Conservation (phyloP, 2,888 invertebrate genomes). For the Calameuta idolon region DNA sequence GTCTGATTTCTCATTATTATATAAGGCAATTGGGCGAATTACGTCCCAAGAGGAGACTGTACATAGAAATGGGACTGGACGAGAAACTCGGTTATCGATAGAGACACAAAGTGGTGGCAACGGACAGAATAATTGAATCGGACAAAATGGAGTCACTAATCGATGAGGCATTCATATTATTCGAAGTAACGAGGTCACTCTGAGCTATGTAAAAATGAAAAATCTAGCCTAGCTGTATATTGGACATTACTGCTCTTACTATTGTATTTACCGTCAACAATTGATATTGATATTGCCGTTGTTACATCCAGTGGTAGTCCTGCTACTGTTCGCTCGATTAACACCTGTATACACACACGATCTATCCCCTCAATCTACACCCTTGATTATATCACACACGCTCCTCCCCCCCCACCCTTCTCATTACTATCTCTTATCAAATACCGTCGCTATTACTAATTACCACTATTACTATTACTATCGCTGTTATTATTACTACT, state of each 20-base stretch:
- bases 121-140: neutral
- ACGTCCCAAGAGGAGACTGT: neutral
- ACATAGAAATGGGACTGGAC: neutral
- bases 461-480: conserved; percentile 34
- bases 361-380: neutral
- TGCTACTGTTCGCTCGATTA: neutral
- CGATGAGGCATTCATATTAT: conserved; percentile 35
- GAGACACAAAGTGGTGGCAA: neutral
- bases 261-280: conserved; percentile 11
- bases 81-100: neutral
- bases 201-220: conserved; percentile 43
- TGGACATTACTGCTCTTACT: conserved; percentile 46
- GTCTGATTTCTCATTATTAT: neutral
- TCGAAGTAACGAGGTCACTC: conserved; percentile 28
- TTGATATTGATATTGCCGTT: conserved; percentile 39
- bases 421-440: conserved; percentile 11
- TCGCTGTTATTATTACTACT: conserved; percentile 45
- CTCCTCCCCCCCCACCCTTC: neutral
- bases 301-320: neutral
- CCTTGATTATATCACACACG: neutral
- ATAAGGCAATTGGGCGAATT: conserved; percentile 28
- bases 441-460: conserved; percentile 37
- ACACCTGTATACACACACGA: neutral
- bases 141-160: neutral
- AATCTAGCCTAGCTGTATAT: conserved; percentile 52